Evolutionary conservation across 2,113 vertebrate species (phyloP).

Genomic region (Bubo blakistoni): DNA sequence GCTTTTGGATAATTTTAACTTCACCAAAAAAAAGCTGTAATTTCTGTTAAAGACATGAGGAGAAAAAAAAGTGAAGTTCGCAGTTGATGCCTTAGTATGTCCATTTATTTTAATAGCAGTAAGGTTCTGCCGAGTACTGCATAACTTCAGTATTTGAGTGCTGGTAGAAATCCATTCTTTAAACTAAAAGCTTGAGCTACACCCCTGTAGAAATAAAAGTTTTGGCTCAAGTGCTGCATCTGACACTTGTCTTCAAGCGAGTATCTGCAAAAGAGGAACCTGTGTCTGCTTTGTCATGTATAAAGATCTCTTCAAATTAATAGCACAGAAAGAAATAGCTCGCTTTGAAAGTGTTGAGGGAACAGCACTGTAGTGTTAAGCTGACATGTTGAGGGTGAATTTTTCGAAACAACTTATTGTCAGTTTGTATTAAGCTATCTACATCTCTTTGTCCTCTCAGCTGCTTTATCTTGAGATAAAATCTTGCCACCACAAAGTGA

Average conservation of each 20-base stretch:
- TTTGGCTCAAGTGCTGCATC: background rate
- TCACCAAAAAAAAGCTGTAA: rapidly evolving
- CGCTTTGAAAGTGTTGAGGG: background rate
- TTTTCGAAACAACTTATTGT: background rate
- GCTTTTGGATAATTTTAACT: background rate
- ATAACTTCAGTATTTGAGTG: background rate
- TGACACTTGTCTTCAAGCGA: background rate
- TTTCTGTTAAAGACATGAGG: background rate
- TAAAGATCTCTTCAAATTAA: background rate
- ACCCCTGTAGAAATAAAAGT: background rate
- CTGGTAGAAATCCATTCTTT: background rate
- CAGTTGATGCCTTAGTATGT: background rate
- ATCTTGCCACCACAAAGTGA: background rate
- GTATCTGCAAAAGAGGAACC: background rate
- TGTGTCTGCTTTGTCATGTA: rapidly evolving
- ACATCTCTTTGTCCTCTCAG: background rate
- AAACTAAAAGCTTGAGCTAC: background rate
- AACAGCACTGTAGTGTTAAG: background rate
- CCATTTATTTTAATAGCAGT: background rate
- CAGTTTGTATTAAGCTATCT: background rate
- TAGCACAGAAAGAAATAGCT: background rate
- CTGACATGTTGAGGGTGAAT: background rate
- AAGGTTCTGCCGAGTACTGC: background rate
- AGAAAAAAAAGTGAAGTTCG: background rate
- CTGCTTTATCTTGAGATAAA: background rate